These are phyloP conservation scores for Coreius guichenoti DNA, from an alignment of 2,797 vertebrate species.

Conservation along the genomic window DNA sequence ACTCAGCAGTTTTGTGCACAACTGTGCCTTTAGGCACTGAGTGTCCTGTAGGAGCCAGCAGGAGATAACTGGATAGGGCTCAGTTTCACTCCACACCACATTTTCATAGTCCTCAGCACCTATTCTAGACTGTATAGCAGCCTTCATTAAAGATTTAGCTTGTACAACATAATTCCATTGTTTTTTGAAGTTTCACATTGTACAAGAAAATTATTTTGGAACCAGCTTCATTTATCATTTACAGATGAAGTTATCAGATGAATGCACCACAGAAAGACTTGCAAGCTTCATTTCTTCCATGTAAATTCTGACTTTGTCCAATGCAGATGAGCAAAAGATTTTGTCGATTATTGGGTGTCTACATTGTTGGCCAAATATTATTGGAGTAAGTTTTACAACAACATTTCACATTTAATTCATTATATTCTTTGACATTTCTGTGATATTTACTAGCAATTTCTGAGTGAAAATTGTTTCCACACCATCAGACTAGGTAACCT, in stretches of 20 bases:
- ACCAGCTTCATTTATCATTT: neutral
- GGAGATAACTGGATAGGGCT: neutral
- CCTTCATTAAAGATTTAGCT: constrained; percentile 31
- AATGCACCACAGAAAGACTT: constrained; percentile 19
- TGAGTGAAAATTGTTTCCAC: neutral
- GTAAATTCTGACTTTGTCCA: neutral
- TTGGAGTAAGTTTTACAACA: neutral
- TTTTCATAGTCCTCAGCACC: constrained; percentile 15
- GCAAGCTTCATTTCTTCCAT: neutral
- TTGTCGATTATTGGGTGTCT: neutral
- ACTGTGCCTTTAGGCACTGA: neutral
- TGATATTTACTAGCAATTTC: neutral
- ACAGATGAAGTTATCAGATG: neutral
- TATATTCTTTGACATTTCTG: neutral
- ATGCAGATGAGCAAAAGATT: neutral
- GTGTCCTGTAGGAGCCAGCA: neutral
- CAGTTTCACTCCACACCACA: constrained; percentile 8
- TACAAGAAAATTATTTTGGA: neutral
- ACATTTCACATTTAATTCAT: neutral
- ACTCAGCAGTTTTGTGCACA: constrained; percentile 10
- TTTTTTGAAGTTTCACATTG: neutral
- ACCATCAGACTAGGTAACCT: neutral
- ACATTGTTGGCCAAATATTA: neutral
- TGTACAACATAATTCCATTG: neutral
- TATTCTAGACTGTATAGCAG: constrained; percentile 2